Evolutionary conservation across 1,140 invertebrate species (phyloP), one percentile per base, ranked within the genome.

Genomic region (Palaemon carinicauda): DNA sequence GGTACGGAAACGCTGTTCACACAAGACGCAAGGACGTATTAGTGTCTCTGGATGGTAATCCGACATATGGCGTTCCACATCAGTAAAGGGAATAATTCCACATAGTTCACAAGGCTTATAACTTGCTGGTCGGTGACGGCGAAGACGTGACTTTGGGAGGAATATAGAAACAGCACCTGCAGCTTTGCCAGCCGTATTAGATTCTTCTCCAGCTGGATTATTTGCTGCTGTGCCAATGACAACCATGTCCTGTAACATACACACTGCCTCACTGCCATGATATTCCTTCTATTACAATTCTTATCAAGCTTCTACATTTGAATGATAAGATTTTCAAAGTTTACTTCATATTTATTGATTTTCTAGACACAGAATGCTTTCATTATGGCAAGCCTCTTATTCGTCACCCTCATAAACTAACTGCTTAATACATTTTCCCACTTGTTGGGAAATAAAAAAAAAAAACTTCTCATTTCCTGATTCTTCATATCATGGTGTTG

Each of bases 201-300:
- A 21, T 33, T 51, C 73, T 21, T 86, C 41, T 17, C 54, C 53
- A 31, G 50, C 77, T 51, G 84, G 65, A 74, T 21, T 56, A 60
- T 86, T 80, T 69, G 77, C 74, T 31, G 78, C 84, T 41, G 53
- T 33, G 50, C 84, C 84, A 65, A 86, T 86, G 77, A 65, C 80
- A 24, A 82, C 80, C 60, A 74, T 77, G 53, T 56, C 84, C 84
- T 86, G 84, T 31, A 86, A 86, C 84, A 86, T 86, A 86, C 84
- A 80, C 77, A 86, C 65, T 51, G 19, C 77, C 84, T 86, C 84
- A 86, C 84, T 86, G 65, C 84, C 56, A 60, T 78, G 60, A 79
- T 60, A 78, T 19, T 31, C 50, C 50, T 53, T 54, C 75, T 31
- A 54, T 51, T 17, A 14, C 21, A 31, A n/a, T 65, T 15, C 56